Evolutionary conservation across 1,140 invertebrate species (phyloP).

Genomic region (Heliconius congener): DNA sequence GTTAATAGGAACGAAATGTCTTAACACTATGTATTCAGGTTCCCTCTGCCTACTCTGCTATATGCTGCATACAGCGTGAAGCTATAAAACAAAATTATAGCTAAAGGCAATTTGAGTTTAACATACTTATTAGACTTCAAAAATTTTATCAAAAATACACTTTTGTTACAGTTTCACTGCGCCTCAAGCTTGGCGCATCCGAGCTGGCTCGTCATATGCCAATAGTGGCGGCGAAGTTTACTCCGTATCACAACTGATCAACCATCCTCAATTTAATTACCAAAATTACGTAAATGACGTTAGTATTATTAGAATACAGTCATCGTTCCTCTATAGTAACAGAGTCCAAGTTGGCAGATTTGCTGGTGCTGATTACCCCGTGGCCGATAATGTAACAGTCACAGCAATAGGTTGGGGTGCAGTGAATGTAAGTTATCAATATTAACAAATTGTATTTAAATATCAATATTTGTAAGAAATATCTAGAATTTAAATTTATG

Average conservation of each 20-base stretch:
- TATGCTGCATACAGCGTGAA: too few relatives aligned
- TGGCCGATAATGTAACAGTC: constrained; percentile 32
- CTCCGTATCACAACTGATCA: constrained; percentile 9
- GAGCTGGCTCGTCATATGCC: constrained; percentile 41
- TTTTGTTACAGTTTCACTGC: constrained; percentile 5
- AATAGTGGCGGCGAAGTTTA: constrained; percentile 36
- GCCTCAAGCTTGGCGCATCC: constrained; percentile 30
- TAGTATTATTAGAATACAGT: constrained; percentile 20
- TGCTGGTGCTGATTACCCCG: constrained; percentile 21
- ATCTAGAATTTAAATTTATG: not conserved
- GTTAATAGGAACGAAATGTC: too few relatives aligned
- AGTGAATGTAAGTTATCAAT: constrained; percentile 22
- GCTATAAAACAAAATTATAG: too few relatives aligned
- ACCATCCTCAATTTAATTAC: constrained; percentile 28
- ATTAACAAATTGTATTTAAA: not conserved
- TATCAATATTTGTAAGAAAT: not conserved
- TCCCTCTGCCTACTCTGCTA: too few relatives aligned
- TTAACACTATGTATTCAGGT: too few relatives aligned
- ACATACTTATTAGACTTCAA: not conserved
- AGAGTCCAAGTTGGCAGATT: constrained; percentile 31
- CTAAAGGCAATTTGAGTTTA: not conserved
- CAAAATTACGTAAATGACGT: constrained; percentile 21
- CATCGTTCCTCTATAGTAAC: constrained; percentile 9
- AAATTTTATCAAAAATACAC: not conserved
- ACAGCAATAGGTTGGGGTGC: constrained; percentile 37